phyloP scores from a whole-genome alignment of 2,888 invertebrate genomes.

The Fissipunctia ypsillon region DNA sequence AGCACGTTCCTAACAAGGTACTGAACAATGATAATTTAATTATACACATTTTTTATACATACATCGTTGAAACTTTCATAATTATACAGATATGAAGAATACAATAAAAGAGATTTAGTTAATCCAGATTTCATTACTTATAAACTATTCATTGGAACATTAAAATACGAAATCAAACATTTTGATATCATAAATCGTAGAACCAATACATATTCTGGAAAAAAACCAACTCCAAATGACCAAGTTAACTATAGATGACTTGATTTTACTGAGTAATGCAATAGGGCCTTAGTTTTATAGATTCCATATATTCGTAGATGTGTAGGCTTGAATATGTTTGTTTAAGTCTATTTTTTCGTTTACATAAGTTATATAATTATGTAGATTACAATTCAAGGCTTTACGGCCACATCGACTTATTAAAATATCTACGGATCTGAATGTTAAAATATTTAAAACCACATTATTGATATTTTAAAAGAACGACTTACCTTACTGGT shows the following conservation, averaged over 20 bases:
- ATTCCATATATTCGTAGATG: conserved; percentile 50
- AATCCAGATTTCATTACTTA: conserved; percentile 6
- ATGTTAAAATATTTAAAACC: conserved; percentile 19
- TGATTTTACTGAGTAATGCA: conserved; percentile 59
- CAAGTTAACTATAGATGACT: conserved; percentile 28
- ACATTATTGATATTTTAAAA: conserved; percentile 42
- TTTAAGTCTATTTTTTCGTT: conserved; percentile 55
- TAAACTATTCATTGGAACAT: conserved; percentile 1
- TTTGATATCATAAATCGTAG: conserved; percentile 4
- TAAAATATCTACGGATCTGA: conserved; percentile 26
- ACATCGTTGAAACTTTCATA: conserved; percentile 25
- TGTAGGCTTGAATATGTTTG: conserved; percentile 54
- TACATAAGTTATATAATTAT: conserved; percentile 27
- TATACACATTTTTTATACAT: conserved; percentile 11
- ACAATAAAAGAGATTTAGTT: conserved; percentile 21
- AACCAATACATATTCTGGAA: conserved; percentile 23
- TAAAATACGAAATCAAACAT: conserved; percentile 16
- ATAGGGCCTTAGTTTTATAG: conserved; percentile 59
- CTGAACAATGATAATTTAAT: conserved; percentile 2
- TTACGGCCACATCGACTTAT: conserved; percentile 32
- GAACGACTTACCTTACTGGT: conserved; percentile 62
- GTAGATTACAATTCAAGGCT: conserved; percentile 16
- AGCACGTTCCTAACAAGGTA: background rate
- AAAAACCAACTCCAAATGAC: conserved; percentile 15
- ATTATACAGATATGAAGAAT: conserved; percentile 16